Evolutionary conservation across 2,888 invertebrate species (phyloP).

Genomic region (Cyrtodaria siliqua): DNA sequence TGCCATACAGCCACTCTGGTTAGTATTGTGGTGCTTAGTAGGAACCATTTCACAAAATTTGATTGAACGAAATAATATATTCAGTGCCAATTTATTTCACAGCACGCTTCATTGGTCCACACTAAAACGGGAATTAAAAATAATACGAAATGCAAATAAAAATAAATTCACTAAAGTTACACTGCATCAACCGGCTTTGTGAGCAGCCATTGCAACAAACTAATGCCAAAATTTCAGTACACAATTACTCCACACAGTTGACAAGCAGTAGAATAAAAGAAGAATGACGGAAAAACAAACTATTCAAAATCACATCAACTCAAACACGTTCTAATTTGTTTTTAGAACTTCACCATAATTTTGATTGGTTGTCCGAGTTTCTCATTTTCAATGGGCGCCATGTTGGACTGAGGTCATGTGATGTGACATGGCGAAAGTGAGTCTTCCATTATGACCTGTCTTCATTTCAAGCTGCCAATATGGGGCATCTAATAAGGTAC

Average conservation of each 20-base stretch:
- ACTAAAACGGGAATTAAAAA: conserved; percentile 65
- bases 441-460: conserved; percentile 15
- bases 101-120: conserved; percentile 54
- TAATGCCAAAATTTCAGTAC: conserved; percentile 27
- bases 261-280: conserved; percentile 49
- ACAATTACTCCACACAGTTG: conserved; percentile 46
- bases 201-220: conserved; percentile 22
- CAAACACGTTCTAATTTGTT: conserved; percentile 53
- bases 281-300: conserved; percentile 45
- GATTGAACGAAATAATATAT: conserved; percentile 55
- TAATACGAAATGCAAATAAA: conserved; percentile 61
- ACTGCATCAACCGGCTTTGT: conserved; percentile 38
- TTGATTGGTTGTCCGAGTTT: conserved; percentile 29
- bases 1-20: conserved; percentile 18
- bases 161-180: conserved; percentile 58
- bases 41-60: conserved; percentile 67
- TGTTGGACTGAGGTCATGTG: conserved; percentile 43
- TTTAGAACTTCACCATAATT: conserved; percentile 58
- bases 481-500: not conserved
- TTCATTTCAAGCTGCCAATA: conserved; percentile 42
- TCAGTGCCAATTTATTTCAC: conserved; percentile 56
- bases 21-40: conserved; percentile 61
- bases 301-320: conserved; percentile 58
- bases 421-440: conserved; percentile 37
- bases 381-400: conserved; percentile 46